Percentiles rank a stretch among this genome's conserved stretches.
These are phyloP conservation scores for Melanerpes formicivorus DNA, from an alignment of 2,113 vertebrate genomes.

Conservation along the genomic window DNA sequence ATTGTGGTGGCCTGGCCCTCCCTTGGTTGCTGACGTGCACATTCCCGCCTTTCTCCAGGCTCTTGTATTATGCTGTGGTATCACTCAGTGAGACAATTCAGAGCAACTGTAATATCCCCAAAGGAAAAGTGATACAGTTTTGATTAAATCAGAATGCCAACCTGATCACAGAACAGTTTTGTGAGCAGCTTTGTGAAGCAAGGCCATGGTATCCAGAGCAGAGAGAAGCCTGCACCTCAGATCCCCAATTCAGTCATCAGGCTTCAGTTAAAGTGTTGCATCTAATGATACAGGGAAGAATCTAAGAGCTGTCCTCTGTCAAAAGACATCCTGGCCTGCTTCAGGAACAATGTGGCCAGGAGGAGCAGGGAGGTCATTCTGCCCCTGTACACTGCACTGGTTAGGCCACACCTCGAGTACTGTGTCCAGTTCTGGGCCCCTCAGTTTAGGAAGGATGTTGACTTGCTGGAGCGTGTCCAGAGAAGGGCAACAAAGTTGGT, in stretches of 20 bases:
- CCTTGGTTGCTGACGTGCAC: not conserved
- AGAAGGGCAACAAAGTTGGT: too few species aligned
- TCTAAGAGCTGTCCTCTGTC: not conserved
- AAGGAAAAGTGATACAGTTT: not conserved
- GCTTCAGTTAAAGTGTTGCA: not conserved
- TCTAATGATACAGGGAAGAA: not conserved
- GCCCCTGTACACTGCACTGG: too few species aligned
- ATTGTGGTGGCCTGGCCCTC: not conserved
- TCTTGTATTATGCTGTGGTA: accelerated
- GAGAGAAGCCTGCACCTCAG: not conserved
- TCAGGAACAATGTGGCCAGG: too few species aligned
- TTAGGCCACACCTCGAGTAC: too few species aligned
- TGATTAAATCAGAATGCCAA: not conserved
- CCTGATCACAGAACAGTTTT: not conserved
- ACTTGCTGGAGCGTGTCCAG: too few species aligned
- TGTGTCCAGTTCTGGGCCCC: too few species aligned
- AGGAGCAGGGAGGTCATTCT: too few species aligned
- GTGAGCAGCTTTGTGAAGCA: not conserved
- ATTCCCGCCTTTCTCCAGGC: not conserved
- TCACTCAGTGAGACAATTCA: not conserved
- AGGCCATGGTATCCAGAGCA: accelerated
- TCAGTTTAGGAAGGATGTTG: too few species aligned
- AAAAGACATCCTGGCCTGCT: not conserved
- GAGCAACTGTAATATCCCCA: not conserved
- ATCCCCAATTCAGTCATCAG: accelerated